Evolutionary conservation across 2,888 invertebrate species (phyloP).

Genomic region (Epirrhoe alternata): DNA sequence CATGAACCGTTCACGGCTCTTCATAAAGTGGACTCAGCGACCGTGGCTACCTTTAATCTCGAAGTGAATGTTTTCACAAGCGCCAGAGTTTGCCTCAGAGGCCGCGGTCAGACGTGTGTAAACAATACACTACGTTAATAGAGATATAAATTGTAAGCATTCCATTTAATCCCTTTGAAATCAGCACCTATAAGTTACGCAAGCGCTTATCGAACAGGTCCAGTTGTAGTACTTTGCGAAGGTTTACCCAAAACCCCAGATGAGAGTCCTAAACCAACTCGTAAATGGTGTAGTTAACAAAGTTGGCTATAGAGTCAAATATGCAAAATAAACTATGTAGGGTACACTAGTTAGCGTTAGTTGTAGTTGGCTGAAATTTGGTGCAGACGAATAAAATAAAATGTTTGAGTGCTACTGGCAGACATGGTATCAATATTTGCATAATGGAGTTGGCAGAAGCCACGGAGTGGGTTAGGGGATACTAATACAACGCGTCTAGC

Average conservation of each 20-base stretch:
- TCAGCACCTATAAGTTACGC: conserved; percentile 66
- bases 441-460: conserved; percentile 66
- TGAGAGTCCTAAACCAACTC: conserved; percentile 64
- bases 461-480: conserved; percentile 33
- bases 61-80: conserved; percentile 78
- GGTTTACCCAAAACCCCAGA: conserved; percentile 55
- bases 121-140: conserved; percentile 82
- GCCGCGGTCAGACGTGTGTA: conserved; percentile 74
- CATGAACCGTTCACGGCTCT: conserved; percentile 49
- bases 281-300: conserved; percentile 38
- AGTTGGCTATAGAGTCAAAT: conserved; percentile 53
- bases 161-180: conserved; percentile 80
- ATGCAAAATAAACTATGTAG: conserved; percentile 60
- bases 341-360: conserved; percentile 63
- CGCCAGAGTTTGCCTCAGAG: conserved; percentile 71
- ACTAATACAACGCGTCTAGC: conserved; percentile 16
- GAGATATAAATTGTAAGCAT: conserved; percentile 82
- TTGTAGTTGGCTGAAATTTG: conserved; percentile 54
- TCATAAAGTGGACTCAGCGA: conserved; percentile 56
- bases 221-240: conserved; percentile 50
- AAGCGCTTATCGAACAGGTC: conserved; percentile 70
- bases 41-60: conserved; percentile 80
- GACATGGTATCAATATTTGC: conserved; percentile 72
- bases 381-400: conserved; percentile 74
- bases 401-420: conserved; percentile 58